Conservation (phyloP, 2,888 invertebrate species). For the Colostygia pectinataria region DNA sequence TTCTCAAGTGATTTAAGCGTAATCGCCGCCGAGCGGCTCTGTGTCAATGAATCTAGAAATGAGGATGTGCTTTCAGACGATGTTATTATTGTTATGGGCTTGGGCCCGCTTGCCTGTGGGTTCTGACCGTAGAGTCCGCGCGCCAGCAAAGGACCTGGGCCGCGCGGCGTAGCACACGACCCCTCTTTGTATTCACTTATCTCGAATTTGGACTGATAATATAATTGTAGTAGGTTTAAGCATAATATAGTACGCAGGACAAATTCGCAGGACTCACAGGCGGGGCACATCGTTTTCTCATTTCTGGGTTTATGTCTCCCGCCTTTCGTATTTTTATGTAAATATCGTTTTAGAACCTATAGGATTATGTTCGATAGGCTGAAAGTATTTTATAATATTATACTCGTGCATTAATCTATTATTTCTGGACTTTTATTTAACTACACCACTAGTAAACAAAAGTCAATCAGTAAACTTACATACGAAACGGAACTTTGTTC, state of each 20-base stretch:
- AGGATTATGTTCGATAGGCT: conserved; percentile 79
- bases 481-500: neutral
- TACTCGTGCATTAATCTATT: conserved; percentile 68
- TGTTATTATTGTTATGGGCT: conserved; percentile 26
- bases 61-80: conserved; percentile 34
- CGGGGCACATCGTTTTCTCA: conserved; percentile 45
- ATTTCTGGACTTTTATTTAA: conserved; percentile 45
- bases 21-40: conserved; percentile 33
- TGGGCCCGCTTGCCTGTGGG: conserved; percentile 28
- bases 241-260: conserved; percentile 46
- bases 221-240: conserved; percentile 36
- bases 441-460: neutral
- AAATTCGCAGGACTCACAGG: conserved; percentile 40
- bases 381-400: conserved; percentile 81
- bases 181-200: conserved; percentile 42
- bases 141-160: conserved; percentile 51
- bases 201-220: conserved; percentile 37
- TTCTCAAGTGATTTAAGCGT: conserved; percentile 20
- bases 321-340: conserved; percentile 71
- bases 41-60: conserved; percentile 38
- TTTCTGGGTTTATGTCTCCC: conserved; percentile 57
- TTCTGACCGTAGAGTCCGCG: conserved; percentile 35
- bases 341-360: conserved; percentile 74
- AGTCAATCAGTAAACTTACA: neutral
- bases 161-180: conserved; percentile 42